Evolutionary conservation across 2,113 vertebrate species (phyloP).

Genomic region (Oncorhynchus clarkii): DNA sequence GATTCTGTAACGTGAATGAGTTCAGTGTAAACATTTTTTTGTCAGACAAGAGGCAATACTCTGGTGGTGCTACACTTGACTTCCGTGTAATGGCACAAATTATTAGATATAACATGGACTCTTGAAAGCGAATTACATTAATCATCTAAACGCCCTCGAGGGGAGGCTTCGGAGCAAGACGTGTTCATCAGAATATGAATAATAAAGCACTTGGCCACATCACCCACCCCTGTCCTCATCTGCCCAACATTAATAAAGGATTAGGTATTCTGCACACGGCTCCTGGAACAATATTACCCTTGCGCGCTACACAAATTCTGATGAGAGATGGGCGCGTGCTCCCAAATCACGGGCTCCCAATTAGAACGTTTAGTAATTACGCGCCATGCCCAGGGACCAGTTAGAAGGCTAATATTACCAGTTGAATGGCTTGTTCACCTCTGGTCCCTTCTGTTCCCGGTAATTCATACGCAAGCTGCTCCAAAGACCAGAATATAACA

Average conservation of each 20-base stretch:
- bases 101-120: conserved; percentile 90
- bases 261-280: conserved; percentile 86
- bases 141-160: conserved; percentile 87
- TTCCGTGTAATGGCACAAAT: conserved; percentile 91
- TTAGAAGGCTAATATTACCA: conserved; percentile 62
- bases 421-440: conserved; percentile 52
- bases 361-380: conserved; percentile 72
- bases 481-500: background rate
- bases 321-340: conserved; percentile 72
- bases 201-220: conserved; percentile 88
- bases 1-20: too few species aligned
- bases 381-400: conserved; percentile 51
- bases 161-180: conserved; percentile 74
- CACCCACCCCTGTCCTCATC: conserved; percentile 58
- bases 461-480: conserved; percentile 48
- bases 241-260: conserved; percentile 75
- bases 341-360: conserved; percentile 72
- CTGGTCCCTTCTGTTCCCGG: conserved; percentile 42
- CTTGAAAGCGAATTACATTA: conserved; percentile 92
- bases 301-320: conserved; percentile 64
- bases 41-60: conserved; percentile 72
- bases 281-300: conserved; percentile 82
- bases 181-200: conserved; percentile 84
- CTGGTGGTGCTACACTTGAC: conserved; percentile 88
- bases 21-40: conserved; percentile 59